Evolutionary conservation across 1,140 invertebrate genomes (phyloP), one percentile per base, ranked within the genome.

Genomic region (Psilanteris sp.): DNA sequence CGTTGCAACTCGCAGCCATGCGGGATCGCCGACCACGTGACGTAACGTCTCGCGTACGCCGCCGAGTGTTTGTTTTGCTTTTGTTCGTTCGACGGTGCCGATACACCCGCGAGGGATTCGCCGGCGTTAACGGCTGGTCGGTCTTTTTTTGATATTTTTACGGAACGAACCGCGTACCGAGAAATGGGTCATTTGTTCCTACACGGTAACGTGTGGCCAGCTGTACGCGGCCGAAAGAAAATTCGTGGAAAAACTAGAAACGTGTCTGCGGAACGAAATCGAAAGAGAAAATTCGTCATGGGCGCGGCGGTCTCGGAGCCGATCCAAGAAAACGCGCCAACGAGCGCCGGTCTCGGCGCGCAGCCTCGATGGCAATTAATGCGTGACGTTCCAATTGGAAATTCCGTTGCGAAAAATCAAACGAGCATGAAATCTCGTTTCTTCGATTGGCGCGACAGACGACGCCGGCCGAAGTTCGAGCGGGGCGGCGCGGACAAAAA

Each of bases 331-430:
- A 78, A 80, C 68, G 6, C 61, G 59, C n/a, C n/a, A 62, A 48
- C 61, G 71, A 68, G 43, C 29, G 26, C 64, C 10, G 48, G 39
- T 43, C 24, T 54, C 32, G 43, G 61, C 54, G 48, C 27, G 32
- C 70, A 79, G 74, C 79, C 79, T 78, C 57, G 27, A 76, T 77
- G 31, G 54, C 71, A 81, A 80, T 81, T 76, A 80, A 81, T 68
- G 78, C 76, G 75, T 78, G 70, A 81, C 76, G 66, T 77, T 50
- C 67, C 55, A 67, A 61, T 77, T 80, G 61, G 50, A 81, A 80
- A 80, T 72, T 75, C 67, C 66, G 68, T 74, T 70, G 64, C 59
- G 61, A 78, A 80, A 77, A 77, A 71, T 77, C 55, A 77, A 78
- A 79, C 41, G 43, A 66, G 67, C 72, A 62, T 67, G 71, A 78